Conservation (phyloP, 2,797 vertebrate genomes). For the Spinus olivaceus region DNA sequence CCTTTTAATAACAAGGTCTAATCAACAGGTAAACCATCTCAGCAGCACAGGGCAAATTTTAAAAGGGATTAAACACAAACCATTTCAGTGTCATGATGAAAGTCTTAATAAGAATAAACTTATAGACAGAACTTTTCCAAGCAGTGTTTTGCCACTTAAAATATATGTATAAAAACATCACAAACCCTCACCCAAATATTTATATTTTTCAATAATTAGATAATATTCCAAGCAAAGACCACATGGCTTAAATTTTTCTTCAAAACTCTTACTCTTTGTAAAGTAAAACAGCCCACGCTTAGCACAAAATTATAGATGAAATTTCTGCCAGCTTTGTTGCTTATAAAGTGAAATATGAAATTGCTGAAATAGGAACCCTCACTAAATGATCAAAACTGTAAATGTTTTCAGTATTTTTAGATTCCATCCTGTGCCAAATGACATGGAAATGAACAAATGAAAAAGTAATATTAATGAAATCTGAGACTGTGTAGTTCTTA, state of each 20-base stretch:
- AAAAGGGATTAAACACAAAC: background rate
- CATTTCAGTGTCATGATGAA: background rate
- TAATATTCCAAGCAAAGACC: background rate
- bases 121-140: background rate
- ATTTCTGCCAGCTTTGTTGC: background rate
- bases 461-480: background rate
- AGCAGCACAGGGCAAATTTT: background rate
- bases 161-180: fast-evolving
- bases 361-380: background rate
- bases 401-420: background rate
- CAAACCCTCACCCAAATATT: background rate
- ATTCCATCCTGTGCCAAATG: background rate
- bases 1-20: background rate
- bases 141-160: background rate
- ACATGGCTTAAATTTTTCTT: background rate
- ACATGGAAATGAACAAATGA: background rate
- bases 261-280: background rate
- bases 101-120: background rate
- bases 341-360: background rate
- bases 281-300: background rate
- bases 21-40: background rate
- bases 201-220: background rate
- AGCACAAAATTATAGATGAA: background rate
- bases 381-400: background rate
- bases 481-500: background rate